A percentile compares a stretch with the other conserved stretches of the same genome.
Evolutionary conservation across 2,797 vertebrate genomes (phyloP).

Genomic region (Allobates femoralis): DNA sequence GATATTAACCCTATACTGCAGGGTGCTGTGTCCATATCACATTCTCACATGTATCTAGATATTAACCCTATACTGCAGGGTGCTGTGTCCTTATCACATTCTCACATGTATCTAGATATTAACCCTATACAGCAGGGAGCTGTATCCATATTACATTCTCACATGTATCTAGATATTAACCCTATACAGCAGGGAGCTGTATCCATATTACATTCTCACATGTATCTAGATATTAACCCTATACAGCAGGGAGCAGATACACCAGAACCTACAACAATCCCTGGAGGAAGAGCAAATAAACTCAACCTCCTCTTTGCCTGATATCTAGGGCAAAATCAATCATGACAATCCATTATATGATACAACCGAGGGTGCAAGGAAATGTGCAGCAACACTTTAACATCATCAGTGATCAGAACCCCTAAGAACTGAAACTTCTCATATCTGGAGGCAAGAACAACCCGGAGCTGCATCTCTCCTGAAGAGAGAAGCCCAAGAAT

Average conservation of each 20-base stretch:
- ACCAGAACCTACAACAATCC: background rate
- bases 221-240: too few relatives aligned
- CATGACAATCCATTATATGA: background rate
- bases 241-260: background rate
- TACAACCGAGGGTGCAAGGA: background rate
- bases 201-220: too few relatives aligned
- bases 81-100: too few relatives aligned
- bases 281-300: background rate
- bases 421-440: too few relatives aligned
- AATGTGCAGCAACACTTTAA: background rate
- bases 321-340: background rate
- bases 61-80: too few relatives aligned
- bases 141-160: too few relatives aligned
- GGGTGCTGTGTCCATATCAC: too few relatives aligned
- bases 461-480: background rate
- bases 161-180: background rate
- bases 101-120: background rate
- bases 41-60: background rate
- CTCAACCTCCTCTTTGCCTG: background rate
- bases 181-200: too few relatives aligned
- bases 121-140: too few relatives aligned
- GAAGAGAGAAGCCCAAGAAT: background rate
- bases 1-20: too few relatives aligned
- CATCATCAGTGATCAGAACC: background rate
- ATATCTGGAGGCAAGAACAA: too few relatives aligned